phyloP scores from a whole-genome alignment of 1,140 invertebrate genomes.

The Linepithema humile region DNA sequence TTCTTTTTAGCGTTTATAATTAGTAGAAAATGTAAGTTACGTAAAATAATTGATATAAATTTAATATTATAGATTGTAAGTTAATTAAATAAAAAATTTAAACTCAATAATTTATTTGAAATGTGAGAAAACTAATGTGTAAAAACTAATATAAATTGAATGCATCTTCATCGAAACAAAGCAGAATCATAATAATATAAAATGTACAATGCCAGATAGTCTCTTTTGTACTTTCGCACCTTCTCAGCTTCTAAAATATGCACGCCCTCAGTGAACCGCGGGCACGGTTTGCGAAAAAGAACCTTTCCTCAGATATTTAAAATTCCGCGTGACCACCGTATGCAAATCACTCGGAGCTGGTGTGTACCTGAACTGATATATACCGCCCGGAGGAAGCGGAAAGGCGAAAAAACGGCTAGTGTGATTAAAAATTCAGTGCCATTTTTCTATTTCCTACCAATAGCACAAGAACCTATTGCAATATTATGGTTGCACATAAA shows the following conservation, averaged over 20 bases:
- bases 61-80: too few relatives aligned
- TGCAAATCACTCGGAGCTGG: slow-evolving; percentile 63
- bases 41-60: too few relatives aligned
- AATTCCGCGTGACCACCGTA: slow-evolving; percentile 69
- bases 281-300: slow-evolving; percentile 51
- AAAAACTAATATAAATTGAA: slow-evolving; percentile 36
- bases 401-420: background rate
- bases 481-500: background rate
- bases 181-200: slow-evolving; percentile 28
- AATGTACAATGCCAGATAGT: background rate
- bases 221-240: slow-evolving; percentile 15
- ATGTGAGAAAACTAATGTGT: too few relatives aligned
- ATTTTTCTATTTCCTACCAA: background rate
- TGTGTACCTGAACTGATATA: slow-evolving; percentile 56
- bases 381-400: background rate
- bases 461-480: background rate
- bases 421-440: background rate
- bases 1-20: too few relatives aligned
- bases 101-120: too few relatives aligned
- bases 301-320: slow-evolving; percentile 71
- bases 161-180: slow-evolving; percentile 8
- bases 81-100: too few relatives aligned
- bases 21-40: too few relatives aligned
- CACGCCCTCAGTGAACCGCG: slow-evolving; percentile 28
- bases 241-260: slow-evolving; percentile 30